A percentile compares a stretch with the other conserved stretches of the same genome.
These are phyloP conservation scores for Odontamblyopus rebecca DNA, from an alignment of 2,797 vertebrate species.

Conservation along the genomic window DNA sequence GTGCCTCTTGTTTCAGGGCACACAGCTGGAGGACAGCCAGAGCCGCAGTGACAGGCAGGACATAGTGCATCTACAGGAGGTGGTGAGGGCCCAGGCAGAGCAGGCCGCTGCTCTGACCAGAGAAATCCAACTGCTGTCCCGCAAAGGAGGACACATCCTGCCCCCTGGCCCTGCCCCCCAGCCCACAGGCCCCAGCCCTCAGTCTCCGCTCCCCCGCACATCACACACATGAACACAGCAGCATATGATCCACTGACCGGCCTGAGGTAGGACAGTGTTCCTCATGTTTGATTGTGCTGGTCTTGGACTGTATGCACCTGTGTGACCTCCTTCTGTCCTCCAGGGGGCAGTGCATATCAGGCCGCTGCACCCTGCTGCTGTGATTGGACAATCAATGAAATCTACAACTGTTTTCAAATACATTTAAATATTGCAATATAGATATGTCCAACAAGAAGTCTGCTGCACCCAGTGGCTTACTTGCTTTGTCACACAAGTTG, in stretches of 20 bases:
- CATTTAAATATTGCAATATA: too few relatives aligned
- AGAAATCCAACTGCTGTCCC: slow-evolving; percentile 76
- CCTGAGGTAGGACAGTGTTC: not conserved
- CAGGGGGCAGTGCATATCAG: too few relatives aligned
- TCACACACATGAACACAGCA: not conserved
- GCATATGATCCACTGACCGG: not conserved
- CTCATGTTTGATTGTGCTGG: too few relatives aligned
- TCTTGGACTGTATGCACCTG: too few relatives aligned
- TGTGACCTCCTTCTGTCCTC: too few relatives aligned
- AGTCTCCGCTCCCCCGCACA: not conserved
- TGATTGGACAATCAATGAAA: too few relatives aligned
- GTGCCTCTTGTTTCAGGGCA: slow-evolving; percentile 62
- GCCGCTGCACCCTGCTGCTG: too few relatives aligned
- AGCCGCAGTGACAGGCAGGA: slow-evolving; percentile 63
- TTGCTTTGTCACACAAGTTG: too few relatives aligned
- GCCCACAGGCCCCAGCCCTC: not conserved
- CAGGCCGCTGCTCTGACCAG: slow-evolving; percentile 65
- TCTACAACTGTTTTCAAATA: too few relatives aligned
- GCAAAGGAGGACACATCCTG: slow-evolving; percentile 72
- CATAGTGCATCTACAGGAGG: slow-evolving; percentile 60
- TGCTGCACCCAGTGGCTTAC: too few relatives aligned
- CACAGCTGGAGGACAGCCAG: slow-evolving; percentile 70
- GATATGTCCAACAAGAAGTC: too few relatives aligned
- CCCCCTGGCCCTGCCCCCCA: slow-evolving; percentile 52
- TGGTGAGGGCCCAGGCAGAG: slow-evolving; percentile 60